Conservation (phyloP, 2,888 invertebrate species). For the Stenurella melanura region DNA sequence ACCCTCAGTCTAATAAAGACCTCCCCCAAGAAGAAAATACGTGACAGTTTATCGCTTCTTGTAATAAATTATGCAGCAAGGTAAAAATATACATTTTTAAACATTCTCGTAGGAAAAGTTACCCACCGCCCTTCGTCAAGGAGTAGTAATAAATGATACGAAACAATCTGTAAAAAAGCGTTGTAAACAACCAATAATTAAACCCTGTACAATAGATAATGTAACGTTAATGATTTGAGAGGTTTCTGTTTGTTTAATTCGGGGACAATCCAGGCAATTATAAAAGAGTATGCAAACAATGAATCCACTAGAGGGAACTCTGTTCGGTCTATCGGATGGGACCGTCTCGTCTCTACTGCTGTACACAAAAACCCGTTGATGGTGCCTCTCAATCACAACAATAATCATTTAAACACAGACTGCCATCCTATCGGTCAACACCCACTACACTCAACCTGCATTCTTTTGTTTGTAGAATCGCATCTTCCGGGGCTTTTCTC, state of each 20-base stretch:
- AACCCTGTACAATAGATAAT: slow-evolving; percentile 20
- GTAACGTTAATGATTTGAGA: slow-evolving; percentile 33
- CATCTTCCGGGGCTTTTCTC: slow-evolving; percentile 40
- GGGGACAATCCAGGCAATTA: slow-evolving; percentile 37
- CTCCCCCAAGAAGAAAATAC: no score
- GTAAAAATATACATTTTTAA: no score
- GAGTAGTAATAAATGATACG: no score
- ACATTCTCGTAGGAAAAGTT: no score
- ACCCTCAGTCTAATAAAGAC: no score
- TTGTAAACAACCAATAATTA: slow-evolving; percentile 19
- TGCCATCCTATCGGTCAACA: slow-evolving; percentile 45
- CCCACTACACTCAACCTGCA: slow-evolving; percentile 33
- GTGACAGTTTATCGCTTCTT: no score
- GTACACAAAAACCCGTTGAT: slow-evolving; percentile 23
- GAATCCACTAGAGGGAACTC: slow-evolving; percentile 37
- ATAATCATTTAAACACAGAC: slow-evolving; percentile 45
- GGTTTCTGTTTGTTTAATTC: slow-evolving; percentile 29
- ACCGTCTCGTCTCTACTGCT: neutral
- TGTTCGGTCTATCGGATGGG: slow-evolving; percentile 18
- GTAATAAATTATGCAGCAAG: no score
- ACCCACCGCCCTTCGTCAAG: no score
- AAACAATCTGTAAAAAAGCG: slow-evolving; percentile 9
- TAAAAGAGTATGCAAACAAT: slow-evolving; percentile 48
- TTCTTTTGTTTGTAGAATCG: slow-evolving; percentile 40
- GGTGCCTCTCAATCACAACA: slow-evolving; percentile 44